These are phyloP conservation scores for Myodes glareolus DNA, from an alignment of 2,113 vertebrate species.

Conservation along the genomic window DNA sequence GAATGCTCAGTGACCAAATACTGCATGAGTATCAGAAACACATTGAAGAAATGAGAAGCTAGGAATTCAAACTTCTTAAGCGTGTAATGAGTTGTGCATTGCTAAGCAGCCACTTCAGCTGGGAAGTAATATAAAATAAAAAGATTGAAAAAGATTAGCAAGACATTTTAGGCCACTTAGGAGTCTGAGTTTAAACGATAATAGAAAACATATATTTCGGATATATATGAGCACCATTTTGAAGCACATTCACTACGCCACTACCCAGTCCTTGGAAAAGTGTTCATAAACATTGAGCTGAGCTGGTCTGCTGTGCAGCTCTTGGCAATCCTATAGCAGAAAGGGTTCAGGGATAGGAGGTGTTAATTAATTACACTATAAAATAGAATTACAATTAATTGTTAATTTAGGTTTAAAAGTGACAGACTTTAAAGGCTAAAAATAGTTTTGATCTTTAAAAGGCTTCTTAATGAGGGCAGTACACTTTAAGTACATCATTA, in stretches of 20 bases:
- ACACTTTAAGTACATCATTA: slow-evolving; percentile 80
- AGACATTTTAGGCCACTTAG: neutral
- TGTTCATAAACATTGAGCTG: neutral
- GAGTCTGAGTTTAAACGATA: neutral
- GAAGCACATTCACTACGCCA: neutral
- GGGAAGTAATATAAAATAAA: slow-evolving; percentile 6
- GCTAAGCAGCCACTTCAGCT: neutral
- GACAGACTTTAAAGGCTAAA: slow-evolving; percentile 79
- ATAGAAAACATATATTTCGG: neutral
- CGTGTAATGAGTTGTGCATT: neutral
- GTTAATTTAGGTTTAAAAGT: slow-evolving; percentile 82
- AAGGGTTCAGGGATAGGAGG: slow-evolving; percentile 39
- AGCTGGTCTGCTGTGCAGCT: neutral
- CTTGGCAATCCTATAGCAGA: slow-evolving; percentile 23
- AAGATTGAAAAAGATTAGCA: neutral
- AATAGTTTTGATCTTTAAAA: slow-evolving; percentile 81
- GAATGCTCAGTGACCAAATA: neutral
- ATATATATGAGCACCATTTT: neutral
- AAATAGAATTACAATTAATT: slow-evolving; percentile 84
- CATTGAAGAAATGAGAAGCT: neutral
- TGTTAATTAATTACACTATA: slow-evolving; percentile 80
- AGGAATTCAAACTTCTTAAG: slow-evolving; percentile 6
- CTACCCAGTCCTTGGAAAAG: neutral
- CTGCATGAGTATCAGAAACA: neutral
- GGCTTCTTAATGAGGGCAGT: slow-evolving; percentile 79